phyloP scores from a whole-genome alignment of 1,140 invertebrate species.

The Metopolophium dirhodum region DNA sequence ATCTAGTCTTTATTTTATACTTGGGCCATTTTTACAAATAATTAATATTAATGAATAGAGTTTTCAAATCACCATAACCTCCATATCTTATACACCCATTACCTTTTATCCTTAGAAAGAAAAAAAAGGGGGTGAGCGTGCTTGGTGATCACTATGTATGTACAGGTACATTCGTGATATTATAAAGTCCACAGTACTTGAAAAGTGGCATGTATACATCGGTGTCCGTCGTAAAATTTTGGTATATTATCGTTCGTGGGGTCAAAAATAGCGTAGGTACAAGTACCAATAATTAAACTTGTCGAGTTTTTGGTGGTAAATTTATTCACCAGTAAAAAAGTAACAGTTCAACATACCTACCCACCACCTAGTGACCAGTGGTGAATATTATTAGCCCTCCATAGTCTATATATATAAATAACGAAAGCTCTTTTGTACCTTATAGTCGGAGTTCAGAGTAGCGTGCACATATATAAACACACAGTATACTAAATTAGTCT shows the following conservation, averaged over 20 bases:
- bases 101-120: too few species aligned
- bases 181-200: neutral
- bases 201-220: neutral
- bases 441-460: neutral
- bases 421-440: neutral
- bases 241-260: neutral
- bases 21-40: too few species aligned
- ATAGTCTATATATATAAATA: neutral
- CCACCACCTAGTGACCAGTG: too few species aligned
- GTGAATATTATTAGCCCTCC: neutral
- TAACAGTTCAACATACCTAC: neutral
- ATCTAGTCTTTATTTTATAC: too few species aligned
- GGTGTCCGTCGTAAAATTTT: neutral
- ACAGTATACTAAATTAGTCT: slow-evolving; percentile 37
- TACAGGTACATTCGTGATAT: neutral
- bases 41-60: too few species aligned
- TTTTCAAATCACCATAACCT: too few species aligned
- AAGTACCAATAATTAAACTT: neutral
- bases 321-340: neutral
- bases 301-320: neutral
- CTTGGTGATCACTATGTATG: too few species aligned
- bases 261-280: neutral
- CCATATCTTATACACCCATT: too few species aligned
- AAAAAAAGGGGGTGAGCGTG: too few species aligned
- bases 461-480: neutral